These are phyloP conservation scores for Dendrocincla fuliginosa DNA, from an alignment of 2,797 vertebrate genomes.

Conservation along the genomic window DNA sequence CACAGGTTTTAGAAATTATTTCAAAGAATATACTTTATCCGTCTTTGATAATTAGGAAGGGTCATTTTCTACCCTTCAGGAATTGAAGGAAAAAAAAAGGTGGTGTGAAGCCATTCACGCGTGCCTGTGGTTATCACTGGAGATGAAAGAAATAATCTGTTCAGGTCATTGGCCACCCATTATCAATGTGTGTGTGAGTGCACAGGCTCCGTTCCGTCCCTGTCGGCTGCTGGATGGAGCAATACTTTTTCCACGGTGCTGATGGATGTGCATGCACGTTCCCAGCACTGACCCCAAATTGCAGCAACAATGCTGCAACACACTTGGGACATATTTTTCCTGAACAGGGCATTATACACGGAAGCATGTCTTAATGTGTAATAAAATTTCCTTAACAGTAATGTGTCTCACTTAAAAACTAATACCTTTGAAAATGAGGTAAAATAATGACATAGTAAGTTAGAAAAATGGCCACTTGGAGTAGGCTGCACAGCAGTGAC, in stretches of 20 bases:
- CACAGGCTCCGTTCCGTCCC: not conserved
- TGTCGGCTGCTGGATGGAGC: not conserved
- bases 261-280: not conserved
- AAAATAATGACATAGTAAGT: not conserved
- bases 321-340: not conserved
- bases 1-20: not conserved
- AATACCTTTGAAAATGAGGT: not conserved
- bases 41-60: not conserved
- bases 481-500: not conserved
- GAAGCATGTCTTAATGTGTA: not conserved
- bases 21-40: not conserved
- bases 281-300: not conserved
- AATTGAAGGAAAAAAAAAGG: not conserved
- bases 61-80: not conserved
- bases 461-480: not conserved
- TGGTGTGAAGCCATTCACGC: not conserved
- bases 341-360: not conserved
- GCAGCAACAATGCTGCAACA: not conserved
- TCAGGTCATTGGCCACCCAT: not conserved
- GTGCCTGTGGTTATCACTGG: not conserved
- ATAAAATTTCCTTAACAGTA: not conserved
- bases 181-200: rapidly evolving
- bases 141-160: not conserved
- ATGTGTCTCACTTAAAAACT: not conserved
- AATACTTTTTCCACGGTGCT: not conserved